Evolutionary conservation across 2,113 vertebrate genomes (phyloP).

Genomic region (Aegithalos caudatus): DNA sequence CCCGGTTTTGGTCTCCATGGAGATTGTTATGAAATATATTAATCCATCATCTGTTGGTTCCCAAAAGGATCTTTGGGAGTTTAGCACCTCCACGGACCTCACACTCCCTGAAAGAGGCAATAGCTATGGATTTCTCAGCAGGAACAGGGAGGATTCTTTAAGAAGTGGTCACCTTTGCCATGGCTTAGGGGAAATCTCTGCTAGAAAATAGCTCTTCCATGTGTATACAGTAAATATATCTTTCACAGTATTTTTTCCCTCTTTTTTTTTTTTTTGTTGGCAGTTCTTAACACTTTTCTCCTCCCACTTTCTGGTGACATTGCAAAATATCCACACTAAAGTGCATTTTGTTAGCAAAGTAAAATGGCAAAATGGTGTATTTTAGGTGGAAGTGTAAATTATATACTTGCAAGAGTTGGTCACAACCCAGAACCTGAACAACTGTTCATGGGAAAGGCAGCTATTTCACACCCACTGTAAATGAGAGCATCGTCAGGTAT

Average conservation of each 20-base stretch:
- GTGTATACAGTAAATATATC: neutral
- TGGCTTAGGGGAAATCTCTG: neutral
- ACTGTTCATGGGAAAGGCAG: neutral
- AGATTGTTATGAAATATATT: neutral
- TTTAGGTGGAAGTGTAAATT: slow-evolving; percentile 62
- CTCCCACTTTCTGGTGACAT: slow-evolving; percentile 13
- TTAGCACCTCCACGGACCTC: neutral
- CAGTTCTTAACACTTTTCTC: neutral
- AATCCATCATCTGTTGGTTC: neutral
- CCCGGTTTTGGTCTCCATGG: neutral
- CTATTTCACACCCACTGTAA: neutral
- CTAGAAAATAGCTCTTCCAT: neutral
- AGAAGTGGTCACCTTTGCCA: neutral
- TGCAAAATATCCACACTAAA: slow-evolving; percentile 21
- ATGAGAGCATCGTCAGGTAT: neutral
- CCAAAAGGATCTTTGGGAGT: neutral
- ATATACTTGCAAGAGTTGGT: slow-evolving; percentile 23
- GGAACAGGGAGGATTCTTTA: neutral
- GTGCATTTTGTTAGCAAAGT: slow-evolving; percentile 49
- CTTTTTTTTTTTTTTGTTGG: neutral
- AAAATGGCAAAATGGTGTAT: slow-evolving; percentile 27
- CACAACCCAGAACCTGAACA: neutral
- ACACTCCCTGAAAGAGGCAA: neutral
- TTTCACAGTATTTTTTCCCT: neutral
- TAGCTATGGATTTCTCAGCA: neutral